phyloP scores from a whole-genome alignment of 1,140 invertebrate species.

The Drosophila prosaltans region DNA sequence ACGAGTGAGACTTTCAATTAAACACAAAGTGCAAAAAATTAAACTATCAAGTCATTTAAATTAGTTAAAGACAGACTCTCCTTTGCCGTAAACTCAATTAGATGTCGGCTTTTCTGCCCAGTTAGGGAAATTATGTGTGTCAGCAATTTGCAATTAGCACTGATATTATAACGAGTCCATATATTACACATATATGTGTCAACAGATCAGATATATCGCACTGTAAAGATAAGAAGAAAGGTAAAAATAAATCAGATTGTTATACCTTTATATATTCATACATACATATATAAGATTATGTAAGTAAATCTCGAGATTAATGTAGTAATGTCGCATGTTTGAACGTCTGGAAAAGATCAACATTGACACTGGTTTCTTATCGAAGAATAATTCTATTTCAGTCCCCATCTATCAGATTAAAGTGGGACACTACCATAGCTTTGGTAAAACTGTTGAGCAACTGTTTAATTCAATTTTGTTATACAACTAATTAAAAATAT shows the following conservation, averaged over 20 bases:
- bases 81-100: slow-evolving; percentile 60
- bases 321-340: neutral
- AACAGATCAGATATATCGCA: slow-evolving; percentile 48
- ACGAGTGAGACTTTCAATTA: slow-evolving; percentile 63
- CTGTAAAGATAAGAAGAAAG: slow-evolving; percentile 40
- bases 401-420: too few species aligned
- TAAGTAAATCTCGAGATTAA: neutral
- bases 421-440: too few species aligned
- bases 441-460: too few species aligned
- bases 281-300: neutral
- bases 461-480: too few species aligned
- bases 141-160: slow-evolving; percentile 55
- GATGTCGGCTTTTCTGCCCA: slow-evolving; percentile 45
- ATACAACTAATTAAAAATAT: neutral
- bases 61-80: slow-evolving; percentile 52
- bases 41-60: slow-evolving; percentile 56
- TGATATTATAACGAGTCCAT: slow-evolving; percentile 22
- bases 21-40: slow-evolving; percentile 52
- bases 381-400: too few species aligned
- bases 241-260: slow-evolving; percentile 25
- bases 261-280: neutral
- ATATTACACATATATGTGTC: slow-evolving; percentile 22
- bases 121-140: slow-evolving; percentile 62
- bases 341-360: neutral
- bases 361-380: neutral